These are phyloP conservation scores for Atethmia centrago DNA, from an alignment of 2,888 invertebrate genomes.

Conservation along the genomic window DNA sequence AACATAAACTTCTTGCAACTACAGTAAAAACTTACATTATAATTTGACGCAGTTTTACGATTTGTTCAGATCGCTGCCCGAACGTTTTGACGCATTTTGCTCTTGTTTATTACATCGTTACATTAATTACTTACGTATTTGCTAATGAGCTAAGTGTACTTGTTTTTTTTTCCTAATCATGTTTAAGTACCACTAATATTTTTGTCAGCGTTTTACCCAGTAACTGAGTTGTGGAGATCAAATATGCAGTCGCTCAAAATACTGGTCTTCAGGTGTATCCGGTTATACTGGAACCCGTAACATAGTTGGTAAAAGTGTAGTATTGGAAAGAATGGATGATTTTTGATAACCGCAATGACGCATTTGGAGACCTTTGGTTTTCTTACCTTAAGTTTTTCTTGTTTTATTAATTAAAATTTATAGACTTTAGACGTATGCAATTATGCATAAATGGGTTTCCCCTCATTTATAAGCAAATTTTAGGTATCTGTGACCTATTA, in stretches of 20 bases:
- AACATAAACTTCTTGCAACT: background rate
- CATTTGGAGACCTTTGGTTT: background rate
- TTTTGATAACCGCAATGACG: background rate
- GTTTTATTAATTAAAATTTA: background rate
- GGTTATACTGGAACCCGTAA: background rate
- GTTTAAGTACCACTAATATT: background rate
- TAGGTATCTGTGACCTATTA: background rate
- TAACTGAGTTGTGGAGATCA: background rate
- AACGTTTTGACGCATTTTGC: conserved; percentile 25
- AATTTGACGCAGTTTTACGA: conserved; percentile 2
- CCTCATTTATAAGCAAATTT: background rate
- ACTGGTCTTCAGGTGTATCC: background rate
- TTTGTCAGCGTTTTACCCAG: background rate
- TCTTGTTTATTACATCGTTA: conserved; percentile 43
- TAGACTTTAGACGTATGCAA: background rate
- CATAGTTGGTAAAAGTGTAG: no score
- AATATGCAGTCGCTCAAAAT: background rate
- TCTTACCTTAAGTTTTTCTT: background rate
- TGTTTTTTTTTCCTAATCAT: conserved; percentile 10
- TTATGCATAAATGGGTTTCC: background rate
- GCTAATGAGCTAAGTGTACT: conserved; percentile 30
- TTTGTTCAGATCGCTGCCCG: background rate
- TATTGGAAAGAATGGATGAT: background rate
- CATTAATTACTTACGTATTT: conserved; percentile 32
- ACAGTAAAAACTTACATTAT: background rate